Evolutionary conservation across 2,113 vertebrate genomes (phyloP), one percentile per base, ranked within the genome.

Genomic region (Psephotus haematonotus): DNA sequence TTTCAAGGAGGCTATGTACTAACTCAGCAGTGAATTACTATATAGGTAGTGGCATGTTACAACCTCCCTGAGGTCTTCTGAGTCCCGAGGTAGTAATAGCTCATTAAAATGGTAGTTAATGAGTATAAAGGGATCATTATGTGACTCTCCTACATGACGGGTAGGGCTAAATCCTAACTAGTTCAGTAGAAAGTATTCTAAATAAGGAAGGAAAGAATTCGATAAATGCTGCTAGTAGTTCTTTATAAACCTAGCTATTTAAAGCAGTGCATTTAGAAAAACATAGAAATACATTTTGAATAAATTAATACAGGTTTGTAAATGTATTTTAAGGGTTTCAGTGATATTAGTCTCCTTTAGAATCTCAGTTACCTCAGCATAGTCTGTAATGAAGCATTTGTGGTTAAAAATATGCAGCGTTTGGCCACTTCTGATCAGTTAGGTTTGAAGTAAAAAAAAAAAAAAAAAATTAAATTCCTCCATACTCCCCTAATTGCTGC

Each of bases 31-130:
- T 93, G 96, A 96, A 96, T 96, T 95, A 89, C 95, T 97, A 90
- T 92, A 97, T 96, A 95, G 93, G 93, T 92, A 97, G 94, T 97
- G 96, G 95, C 96, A 95, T 97, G 93, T 97, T 97, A 97, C 94
- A 96, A 96, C 93, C 93, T 97, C 95, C 95, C 96, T 82, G 89
- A 96, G 96, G 95, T 96, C 86, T 93, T 96, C 84, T 62, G 84
- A 95, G 79, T 96, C 95, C 95, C 92, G 60, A 93, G 95, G 85
- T 96, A 97, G 95, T 97, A 96, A 97, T 96, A 96, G 93, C 94
- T 96, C 92, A 95, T 96, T 96, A 97, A 97, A 96, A 96, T 96
- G 92, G 94, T 96, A 96, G 95, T 96, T 96, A 97, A 93, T 95
- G 96, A 96, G 92, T 93, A 96, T 97, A 95, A 94, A 93, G 93